These are phyloP conservation scores for Drosophila phalerata DNA, from an alignment of 2,888 invertebrate species.

Conservation along the genomic window DNA sequence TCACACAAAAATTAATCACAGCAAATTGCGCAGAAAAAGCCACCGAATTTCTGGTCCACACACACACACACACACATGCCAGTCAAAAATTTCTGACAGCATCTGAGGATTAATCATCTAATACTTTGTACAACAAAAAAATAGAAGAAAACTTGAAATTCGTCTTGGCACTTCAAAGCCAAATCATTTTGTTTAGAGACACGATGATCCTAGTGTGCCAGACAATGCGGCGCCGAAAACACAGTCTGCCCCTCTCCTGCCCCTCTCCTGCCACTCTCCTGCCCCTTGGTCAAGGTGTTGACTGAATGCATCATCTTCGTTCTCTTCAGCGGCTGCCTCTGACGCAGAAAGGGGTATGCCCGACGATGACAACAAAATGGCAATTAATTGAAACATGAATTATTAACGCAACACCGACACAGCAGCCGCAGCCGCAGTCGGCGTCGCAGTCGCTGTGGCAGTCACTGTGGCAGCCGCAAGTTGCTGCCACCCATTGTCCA, in stretches of 20 bases:
- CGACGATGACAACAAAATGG: constrained; percentile 75
- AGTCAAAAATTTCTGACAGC: constrained; percentile 63
- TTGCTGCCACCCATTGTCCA: constrained; percentile 64
- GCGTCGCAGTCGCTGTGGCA: neutral
- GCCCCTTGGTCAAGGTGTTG: constrained; percentile 77
- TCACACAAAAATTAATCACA: constrained; percentile 77
- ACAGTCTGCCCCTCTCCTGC: constrained; percentile 13
- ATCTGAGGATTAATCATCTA: constrained; percentile 74
- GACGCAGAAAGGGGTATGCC: constrained; percentile 41
- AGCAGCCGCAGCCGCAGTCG: constrained; percentile 18
- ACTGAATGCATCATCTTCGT: constrained; percentile 51
- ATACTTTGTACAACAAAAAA: constrained; percentile 29
- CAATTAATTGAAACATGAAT: constrained; percentile 83
- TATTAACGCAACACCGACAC: constrained; percentile 70
- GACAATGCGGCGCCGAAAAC: constrained; percentile 42
- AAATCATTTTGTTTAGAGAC: constrained; percentile 40
- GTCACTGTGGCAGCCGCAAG: constrained; percentile 24
- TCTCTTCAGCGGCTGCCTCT: neutral
- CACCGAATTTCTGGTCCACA: constrained; percentile 54
- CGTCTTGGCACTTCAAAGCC: constrained; percentile 74
- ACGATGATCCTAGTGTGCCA: constrained; percentile 31
- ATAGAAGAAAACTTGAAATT: constrained; percentile 73
- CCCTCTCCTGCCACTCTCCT: constrained; percentile 20
- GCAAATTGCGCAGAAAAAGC: constrained; percentile 80
- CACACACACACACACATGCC: constrained; percentile 21